phyloP scores from a whole-genome alignment of 2,888 invertebrate genomes.

The Campaea margaritaria region DNA sequence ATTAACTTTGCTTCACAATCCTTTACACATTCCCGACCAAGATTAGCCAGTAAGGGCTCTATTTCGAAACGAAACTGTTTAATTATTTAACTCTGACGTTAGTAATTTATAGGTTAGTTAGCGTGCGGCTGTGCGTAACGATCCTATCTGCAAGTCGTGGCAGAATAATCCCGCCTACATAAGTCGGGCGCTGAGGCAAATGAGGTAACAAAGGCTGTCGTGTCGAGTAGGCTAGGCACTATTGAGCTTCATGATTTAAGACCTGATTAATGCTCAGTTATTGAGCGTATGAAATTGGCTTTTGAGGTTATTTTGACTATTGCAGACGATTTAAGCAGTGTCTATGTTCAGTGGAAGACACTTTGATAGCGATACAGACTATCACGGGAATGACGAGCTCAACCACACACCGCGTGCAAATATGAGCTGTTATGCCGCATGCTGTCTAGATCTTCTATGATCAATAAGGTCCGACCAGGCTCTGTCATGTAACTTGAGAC shows the following conservation, averaged over 20 bases:
- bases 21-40: background rate
- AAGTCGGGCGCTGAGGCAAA: constrained; percentile 17
- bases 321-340: no score
- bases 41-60: background rate
- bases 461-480: no score
- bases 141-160: constrained; percentile 39
- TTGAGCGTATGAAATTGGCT: no score
- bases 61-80: constrained; percentile 8
- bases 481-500: no score
- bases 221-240: background rate
- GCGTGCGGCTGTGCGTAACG: constrained; percentile 31
- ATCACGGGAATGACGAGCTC: no score
- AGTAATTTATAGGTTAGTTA: constrained; percentile 51
- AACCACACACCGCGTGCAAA: no score
- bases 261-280: background rate
- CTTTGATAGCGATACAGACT: no score
- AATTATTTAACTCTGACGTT: constrained; percentile 32
- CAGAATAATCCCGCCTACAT: constrained; percentile 3
- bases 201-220: constrained; percentile 21
- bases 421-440: no score
- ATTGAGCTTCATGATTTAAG: background rate
- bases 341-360: no score
- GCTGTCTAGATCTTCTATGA: no score
- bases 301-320: no score
- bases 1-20: background rate